Evolutionary conservation across 53 echinoderm and acorn worm species (phyloP).

Genomic region (Mesocentrotus franciscanus): DNA sequence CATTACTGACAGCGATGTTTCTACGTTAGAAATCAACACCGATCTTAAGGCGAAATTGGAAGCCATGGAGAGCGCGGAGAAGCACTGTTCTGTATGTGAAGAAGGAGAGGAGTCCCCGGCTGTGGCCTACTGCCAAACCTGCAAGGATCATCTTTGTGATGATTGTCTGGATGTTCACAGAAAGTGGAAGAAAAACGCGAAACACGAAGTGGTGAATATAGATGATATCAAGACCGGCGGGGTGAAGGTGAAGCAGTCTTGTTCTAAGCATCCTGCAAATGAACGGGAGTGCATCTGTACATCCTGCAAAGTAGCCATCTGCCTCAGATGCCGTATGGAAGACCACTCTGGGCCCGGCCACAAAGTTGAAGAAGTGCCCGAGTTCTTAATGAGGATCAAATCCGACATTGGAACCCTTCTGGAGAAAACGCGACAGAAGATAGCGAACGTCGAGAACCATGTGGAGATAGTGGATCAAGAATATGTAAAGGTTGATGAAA

Average conservation of each 20-base stretch:
- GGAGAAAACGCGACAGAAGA: slow-evolving; percentile 4
- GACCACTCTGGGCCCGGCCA: slow-evolving; percentile 39
- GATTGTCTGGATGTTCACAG: slow-evolving; percentile 23
- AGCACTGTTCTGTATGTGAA: slow-evolving; percentile 13
- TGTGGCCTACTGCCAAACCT: slow-evolving; percentile 37
- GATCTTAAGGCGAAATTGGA: slow-evolving; percentile 4
- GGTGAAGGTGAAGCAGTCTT: background rate
- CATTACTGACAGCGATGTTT: background rate
- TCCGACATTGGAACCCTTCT: slow-evolving; percentile 6
- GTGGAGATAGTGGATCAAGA: slow-evolving; percentile 23
- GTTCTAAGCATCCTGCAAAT: slow-evolving; percentile 12
- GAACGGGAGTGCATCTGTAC: slow-evolving; percentile 35
- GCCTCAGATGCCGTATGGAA: slow-evolving; percentile 23
- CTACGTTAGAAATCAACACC: background rate
- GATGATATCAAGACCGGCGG: slow-evolving; percentile 26
- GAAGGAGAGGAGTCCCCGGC: slow-evolving; percentile 18
- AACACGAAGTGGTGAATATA: slow-evolving; percentile 22
- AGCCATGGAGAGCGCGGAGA: slow-evolving; percentile 36
- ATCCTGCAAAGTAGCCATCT: slow-evolving; percentile 13
- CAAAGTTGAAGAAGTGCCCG: slow-evolving; percentile 21
- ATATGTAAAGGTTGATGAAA: slow-evolving; percentile 2
- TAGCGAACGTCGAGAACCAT: background rate
- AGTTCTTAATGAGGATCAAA: slow-evolving; percentile 4
- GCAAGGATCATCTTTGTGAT: slow-evolving; percentile 17
- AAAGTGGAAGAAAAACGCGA: slow-evolving; percentile 44